Percentiles rank a stretch among this genome's conserved stretches.
Conservation (phyloP, 2,888 invertebrate species). For the Aproaerema taeniolella region DNA sequence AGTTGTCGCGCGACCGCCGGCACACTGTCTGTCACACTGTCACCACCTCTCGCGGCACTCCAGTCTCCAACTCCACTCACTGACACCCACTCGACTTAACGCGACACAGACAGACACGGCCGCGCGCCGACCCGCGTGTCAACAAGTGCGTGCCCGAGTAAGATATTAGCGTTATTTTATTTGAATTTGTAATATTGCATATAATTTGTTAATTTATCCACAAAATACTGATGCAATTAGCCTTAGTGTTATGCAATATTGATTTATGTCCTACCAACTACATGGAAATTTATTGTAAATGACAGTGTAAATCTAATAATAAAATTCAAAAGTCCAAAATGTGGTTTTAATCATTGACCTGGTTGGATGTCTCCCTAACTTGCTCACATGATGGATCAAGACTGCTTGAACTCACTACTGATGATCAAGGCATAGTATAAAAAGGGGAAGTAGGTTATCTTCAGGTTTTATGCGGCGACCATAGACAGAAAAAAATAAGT, state of each 20-base stretch:
- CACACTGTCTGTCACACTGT: slow-evolving; percentile 18
- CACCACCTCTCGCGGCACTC: neutral
- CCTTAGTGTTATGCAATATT: slow-evolving; percentile 78
- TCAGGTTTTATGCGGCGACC: too few species aligned
- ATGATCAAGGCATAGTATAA: too few species aligned
- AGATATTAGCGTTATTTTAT: slow-evolving; percentile 76
- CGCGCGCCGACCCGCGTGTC: slow-evolving; percentile 24
- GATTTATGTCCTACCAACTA: slow-evolving; percentile 76
- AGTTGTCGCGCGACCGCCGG: slow-evolving; percentile 20
- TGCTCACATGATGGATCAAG: too few species aligned
- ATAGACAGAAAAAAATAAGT: too few species aligned
- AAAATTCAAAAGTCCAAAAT: slow-evolving; percentile 73
- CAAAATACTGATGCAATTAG: slow-evolving; percentile 76
- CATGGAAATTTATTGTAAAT: slow-evolving; percentile 78
- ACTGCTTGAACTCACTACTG: too few species aligned
- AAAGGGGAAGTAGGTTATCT: too few species aligned
- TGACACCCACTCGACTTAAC: too few species aligned
- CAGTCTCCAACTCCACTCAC: too few species aligned
- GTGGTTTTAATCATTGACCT: slow-evolving; percentile 52
- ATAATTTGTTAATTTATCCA: slow-evolving; percentile 75
- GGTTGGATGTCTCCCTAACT: too few species aligned
- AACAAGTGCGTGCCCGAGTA: slow-evolving; percentile 69
- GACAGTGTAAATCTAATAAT: slow-evolving; percentile 78
- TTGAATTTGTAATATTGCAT: slow-evolving; percentile 76
- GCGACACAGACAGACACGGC: too few species aligned